phyloP scores from a whole-genome alignment of 2,888 invertebrate species.

The Cepaea hortensis region DNA sequence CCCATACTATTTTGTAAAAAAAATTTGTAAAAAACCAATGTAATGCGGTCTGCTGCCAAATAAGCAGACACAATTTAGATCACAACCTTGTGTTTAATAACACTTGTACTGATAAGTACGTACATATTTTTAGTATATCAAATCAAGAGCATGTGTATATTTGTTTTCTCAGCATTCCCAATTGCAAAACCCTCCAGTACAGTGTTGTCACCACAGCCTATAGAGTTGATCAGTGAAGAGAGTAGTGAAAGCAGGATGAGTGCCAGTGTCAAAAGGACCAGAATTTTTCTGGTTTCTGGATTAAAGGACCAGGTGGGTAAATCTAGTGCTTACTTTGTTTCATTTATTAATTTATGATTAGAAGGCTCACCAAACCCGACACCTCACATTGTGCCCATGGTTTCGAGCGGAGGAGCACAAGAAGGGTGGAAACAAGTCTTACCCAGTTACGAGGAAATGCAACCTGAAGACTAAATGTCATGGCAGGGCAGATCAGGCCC shows the following conservation, averaged over 20 bases:
- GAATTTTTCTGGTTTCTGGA: constrained; percentile 73
- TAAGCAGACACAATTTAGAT: no score
- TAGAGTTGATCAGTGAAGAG: constrained; percentile 56
- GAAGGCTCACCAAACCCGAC: neutral
- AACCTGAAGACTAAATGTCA: no score
- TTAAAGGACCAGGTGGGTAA: constrained; percentile 63
- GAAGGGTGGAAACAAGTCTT: neutral
- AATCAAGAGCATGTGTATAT: no score
- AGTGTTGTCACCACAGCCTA: constrained; percentile 60
- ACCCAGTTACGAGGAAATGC: no score
- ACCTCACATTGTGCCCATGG: no score
- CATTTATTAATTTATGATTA: neutral
- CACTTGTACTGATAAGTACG: no score
- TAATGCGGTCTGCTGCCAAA: no score
- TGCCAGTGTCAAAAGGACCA: constrained; percentile 38
- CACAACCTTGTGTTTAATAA: no score
- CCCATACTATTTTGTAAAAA: no score
- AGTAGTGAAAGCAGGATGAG: constrained; percentile 47
- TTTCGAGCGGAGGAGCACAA: neutral
- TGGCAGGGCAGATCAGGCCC: no score
- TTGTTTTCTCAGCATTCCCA: constrained; percentile 62
- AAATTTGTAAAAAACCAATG: no score
- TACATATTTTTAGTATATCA: no score
- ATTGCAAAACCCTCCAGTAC: constrained; percentile 53
- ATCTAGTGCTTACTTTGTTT: neutral